Evolutionary conservation across 2,888 invertebrate genomes (phyloP), one percentile per base, ranked within the genome.

Genomic region (Ypsolopha scabrella): DNA sequence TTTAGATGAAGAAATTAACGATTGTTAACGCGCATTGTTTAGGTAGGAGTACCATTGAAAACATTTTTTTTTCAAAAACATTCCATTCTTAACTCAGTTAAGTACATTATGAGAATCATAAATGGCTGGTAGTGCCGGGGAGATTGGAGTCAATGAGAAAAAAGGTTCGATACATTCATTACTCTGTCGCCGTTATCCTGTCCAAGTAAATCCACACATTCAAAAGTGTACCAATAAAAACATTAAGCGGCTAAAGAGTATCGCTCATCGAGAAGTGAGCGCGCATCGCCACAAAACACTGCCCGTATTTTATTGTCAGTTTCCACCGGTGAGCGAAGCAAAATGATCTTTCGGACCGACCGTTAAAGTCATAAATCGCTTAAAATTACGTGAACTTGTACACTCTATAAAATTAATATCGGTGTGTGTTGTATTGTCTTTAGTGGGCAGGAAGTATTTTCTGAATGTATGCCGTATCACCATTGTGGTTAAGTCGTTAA

Each of bases 241-340:
- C 39, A 49, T 49, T 35, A 41, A 79, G 75, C 72, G 72, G 61
- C 67, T 70, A 72, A 68, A 72, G 63, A 68, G 75, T 75, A 80
- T 79, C 76, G 73, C 70, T 80, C 76, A 75, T 76, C 75, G 77
- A 72, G 74, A 70, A 67, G 74, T 74, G 67, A 70, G 70, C 71
- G 73, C 73, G 74, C 67, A 60, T 70, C 67, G 64, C 2, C 73
- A 70, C 72, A 70, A 75, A 75, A 78, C 79, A 76, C 70, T 67
- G 69, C 66, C 70, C 70, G 72, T 80, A 75, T 79, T 79, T 80
- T 79, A 77, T 74, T 78, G 80, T 75, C 72, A 74, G 72, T 68
- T 63, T 62, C 60, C 57, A 54, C 52, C 43, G 51, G 55, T 55
- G 51, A 60, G 60, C 72, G 72, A 67, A 63, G 70, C 63, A 78